phyloP scores from a whole-genome alignment of 2,797 vertebrate genomes.

The Prionace glauca region DNA sequence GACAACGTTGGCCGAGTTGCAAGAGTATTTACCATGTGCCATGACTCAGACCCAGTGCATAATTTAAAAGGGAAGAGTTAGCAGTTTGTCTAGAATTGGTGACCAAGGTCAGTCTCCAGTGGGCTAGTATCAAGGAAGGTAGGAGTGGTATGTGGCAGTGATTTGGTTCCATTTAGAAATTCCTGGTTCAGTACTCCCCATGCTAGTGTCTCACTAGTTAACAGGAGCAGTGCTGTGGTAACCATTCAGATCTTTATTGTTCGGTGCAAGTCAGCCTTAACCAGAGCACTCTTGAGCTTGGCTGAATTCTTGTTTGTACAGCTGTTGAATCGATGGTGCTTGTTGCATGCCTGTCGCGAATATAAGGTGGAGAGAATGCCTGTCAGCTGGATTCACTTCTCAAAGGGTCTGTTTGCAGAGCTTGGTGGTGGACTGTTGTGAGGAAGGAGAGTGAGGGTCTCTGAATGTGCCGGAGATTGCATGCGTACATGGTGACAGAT shows the following conservation, averaged over 20 bases:
- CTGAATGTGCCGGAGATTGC: slow-evolving; percentile 15
- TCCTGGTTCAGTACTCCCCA: too few relatives aligned
- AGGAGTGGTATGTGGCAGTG: neutral
- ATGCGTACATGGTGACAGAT: slow-evolving; percentile 3
- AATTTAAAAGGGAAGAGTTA: neutral
- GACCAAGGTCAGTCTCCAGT: too few relatives aligned
- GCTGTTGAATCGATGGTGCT: slow-evolving; percentile 30
- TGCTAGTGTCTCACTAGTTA: neutral
- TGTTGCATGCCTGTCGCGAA: slow-evolving; percentile 4
- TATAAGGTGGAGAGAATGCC: slow-evolving; percentile 24
- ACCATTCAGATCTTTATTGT: slow-evolving; percentile 18
- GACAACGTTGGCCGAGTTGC: too few relatives aligned
- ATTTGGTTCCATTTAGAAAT: neutral
- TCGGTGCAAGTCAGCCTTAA: slow-evolving; percentile 23
- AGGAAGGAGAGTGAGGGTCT: neutral
- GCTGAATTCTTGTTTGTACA: slow-evolving; percentile 35
- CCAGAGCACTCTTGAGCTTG: slow-evolving; percentile 24
- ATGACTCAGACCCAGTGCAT: neutral
- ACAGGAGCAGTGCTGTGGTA: slow-evolving; percentile 1
- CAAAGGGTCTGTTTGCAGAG: slow-evolving; percentile 25
- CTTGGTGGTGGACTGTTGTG: neutral
- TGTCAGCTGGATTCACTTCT: slow-evolving; percentile 31
- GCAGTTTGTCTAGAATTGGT: neutral
- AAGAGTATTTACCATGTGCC: too few relatives aligned
- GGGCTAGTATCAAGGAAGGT: too few relatives aligned